These are phyloP conservation scores for Chionoecetes opilio DNA, from an alignment of 1,140 invertebrate species.

Conservation along the genomic window DNA sequence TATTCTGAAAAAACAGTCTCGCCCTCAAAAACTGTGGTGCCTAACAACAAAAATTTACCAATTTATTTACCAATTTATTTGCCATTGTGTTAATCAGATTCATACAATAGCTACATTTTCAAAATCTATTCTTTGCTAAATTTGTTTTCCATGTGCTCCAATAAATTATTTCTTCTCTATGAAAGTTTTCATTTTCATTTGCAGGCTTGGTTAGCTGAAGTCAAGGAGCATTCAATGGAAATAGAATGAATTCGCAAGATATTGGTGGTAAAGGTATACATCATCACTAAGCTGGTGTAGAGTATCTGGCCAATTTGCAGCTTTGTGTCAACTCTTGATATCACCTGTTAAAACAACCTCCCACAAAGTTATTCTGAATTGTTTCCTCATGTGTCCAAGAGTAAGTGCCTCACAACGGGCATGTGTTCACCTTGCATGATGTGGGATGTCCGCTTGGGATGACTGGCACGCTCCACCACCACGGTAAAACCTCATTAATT, in stretches of 20 bases:
- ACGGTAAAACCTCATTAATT: conserved; percentile 41
- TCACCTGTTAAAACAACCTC: conserved; percentile 33
- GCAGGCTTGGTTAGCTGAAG: conserved; percentile 16
- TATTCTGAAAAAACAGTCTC: too few relatives aligned
- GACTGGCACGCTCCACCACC: conserved; percentile 61
- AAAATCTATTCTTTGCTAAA: too few relatives aligned
- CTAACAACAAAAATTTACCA: too few relatives aligned
- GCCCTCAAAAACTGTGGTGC: too few relatives aligned
- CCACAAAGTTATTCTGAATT: conserved; percentile 68
- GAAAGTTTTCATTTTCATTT: conserved; percentile 4
- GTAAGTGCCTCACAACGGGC: conserved; percentile 63
- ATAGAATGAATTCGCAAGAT: conserved; percentile 66
- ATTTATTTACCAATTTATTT: too few relatives aligned
- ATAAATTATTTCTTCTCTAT: too few relatives aligned
- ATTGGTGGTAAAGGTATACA: conserved; percentile 64
- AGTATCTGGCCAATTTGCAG: conserved; percentile 65
- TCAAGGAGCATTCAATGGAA: conserved; percentile 10
- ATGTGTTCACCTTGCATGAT: conserved; percentile 62
- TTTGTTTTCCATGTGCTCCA: too few relatives aligned
- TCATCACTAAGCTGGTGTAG: conserved; percentile 60
- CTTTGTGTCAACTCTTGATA: conserved; percentile 61
- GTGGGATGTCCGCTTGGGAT: conserved; percentile 62
- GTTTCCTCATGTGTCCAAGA: conserved; percentile 59
- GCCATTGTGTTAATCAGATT: too few relatives aligned
- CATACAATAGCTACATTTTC: too few relatives aligned